Conservation (phyloP, 2,113 vertebrate genomes). For the Aplodontia rufa region DNA sequence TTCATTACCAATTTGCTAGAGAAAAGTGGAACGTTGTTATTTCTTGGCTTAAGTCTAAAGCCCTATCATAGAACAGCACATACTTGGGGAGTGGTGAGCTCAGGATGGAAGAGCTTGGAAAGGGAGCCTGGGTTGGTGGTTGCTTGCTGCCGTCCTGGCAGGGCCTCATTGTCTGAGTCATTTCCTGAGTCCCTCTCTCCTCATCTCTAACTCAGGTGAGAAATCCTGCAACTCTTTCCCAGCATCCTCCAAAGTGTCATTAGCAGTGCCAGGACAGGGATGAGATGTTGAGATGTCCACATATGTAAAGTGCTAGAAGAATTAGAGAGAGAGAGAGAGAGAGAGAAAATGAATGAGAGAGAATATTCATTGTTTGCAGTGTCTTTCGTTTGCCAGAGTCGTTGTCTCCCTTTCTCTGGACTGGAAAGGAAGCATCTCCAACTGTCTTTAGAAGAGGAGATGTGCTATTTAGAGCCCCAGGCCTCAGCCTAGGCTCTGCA, state of each 20-base stretch:
- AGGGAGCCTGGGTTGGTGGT: not conserved
- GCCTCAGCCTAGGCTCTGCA: not conserved
- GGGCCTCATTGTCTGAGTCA: not conserved
- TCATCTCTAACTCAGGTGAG: not conserved
- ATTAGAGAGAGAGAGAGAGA: not conserved
- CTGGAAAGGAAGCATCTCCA: not conserved
- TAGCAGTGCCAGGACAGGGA: not conserved
- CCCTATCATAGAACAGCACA: not conserved
- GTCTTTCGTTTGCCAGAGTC: not conserved
- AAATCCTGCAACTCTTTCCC: not conserved
- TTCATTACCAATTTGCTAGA: not conserved
- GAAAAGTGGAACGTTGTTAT: not conserved
- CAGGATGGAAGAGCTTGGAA: not conserved
- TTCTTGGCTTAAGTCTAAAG: not conserved
- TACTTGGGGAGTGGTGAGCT: not conserved
- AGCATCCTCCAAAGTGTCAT: not conserved
- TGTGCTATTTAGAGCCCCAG: not conserved
- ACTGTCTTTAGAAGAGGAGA: not conserved
- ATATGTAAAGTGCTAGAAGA: not conserved
- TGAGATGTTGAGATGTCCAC: not conserved
- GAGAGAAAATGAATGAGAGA: not conserved
- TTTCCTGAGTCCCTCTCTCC: not conserved
- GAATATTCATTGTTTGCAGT: not conserved
- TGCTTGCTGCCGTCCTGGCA: not conserved
- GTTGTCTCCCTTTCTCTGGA: not conserved